Evolutionary conservation across 2,113 vertebrate species (phyloP).

Genomic region (Melanostigma gelatinosum): DNA sequence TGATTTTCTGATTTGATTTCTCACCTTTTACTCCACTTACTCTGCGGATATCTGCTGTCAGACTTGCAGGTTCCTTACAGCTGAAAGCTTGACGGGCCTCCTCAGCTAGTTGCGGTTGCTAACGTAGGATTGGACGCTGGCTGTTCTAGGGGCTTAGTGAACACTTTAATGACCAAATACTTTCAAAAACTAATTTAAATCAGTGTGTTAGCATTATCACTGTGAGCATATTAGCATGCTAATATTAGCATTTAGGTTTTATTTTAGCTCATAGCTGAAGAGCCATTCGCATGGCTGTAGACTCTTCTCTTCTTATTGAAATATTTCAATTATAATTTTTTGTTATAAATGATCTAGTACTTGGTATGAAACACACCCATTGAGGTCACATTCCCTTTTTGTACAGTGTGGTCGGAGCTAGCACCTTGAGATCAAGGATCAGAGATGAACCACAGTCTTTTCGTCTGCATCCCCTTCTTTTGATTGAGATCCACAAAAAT

Average conservation of each 20-base stretch:
- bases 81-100: not conserved
- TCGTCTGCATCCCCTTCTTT: constrained; percentile 63
- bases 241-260: not conserved
- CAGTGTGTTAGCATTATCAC: not conserved
- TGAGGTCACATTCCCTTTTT: constrained; percentile 44
- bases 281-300: not conserved
- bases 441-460: constrained; percentile 74
- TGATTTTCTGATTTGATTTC: not conserved
- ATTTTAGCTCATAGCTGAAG: not conserved
- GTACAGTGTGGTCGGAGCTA: constrained; percentile 46
- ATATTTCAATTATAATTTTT: constrained; percentile 1
- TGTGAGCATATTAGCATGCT: not conserved
- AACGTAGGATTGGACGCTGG: too few relatives aligned
- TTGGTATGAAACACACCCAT: constrained; percentile 58
- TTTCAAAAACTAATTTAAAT: not conserved
- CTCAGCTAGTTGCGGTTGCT: not conserved
- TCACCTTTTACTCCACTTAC: not conserved
- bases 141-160: too few relatives aligned
- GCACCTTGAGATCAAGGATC: constrained; percentile 72
- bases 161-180: not conserved
- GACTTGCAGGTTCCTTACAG: too few relatives aligned
- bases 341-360: constrained; percentile 23
- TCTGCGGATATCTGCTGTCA: too few relatives aligned
- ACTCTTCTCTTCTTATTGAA: constrained; percentile 12
- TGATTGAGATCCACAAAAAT: constrained; percentile 76